These are phyloP conservation scores for Sitta carolinensis DNA, from an alignment of 2,797 vertebrate genomes.

Conservation along the genomic window DNA sequence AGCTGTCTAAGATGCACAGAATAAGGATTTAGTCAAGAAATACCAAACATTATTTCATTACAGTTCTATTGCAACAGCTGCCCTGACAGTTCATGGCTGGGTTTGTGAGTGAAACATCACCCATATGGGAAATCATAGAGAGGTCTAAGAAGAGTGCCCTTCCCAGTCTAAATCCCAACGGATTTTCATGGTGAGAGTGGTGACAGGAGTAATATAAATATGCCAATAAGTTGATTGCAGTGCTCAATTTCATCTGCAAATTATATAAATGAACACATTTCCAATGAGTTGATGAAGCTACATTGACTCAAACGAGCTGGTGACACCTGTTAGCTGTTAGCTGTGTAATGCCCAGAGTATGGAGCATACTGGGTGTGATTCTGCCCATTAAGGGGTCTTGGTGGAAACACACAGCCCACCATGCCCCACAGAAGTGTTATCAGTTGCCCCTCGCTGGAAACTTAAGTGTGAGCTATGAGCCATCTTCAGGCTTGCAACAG, in stretches of 20 bases:
- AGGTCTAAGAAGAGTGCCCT: neutral
- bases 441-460: neutral
- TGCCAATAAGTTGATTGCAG: neutral
- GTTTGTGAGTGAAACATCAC: neutral
- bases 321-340: neutral
- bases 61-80: neutral
- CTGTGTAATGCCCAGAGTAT: fast-evolving
- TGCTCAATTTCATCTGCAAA: neutral
- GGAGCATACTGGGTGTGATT: neutral
- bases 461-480: neutral
- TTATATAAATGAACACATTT: neutral
- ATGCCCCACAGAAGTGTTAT: neutral
- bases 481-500: neutral
- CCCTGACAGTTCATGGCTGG: neutral
- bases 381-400: neutral
- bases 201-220: neutral
- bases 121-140: neutral
- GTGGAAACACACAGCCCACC: neutral
- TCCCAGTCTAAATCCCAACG: neutral
- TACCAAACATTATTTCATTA: neutral
- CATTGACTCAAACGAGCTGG: neutral
- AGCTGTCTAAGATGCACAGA: neutral
- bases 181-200: neutral
- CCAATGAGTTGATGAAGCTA: neutral
- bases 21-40: neutral